These are phyloP conservation scores for Colletes collaris DNA, from an alignment of 2,888 invertebrate species.

Conservation along the genomic window DNA sequence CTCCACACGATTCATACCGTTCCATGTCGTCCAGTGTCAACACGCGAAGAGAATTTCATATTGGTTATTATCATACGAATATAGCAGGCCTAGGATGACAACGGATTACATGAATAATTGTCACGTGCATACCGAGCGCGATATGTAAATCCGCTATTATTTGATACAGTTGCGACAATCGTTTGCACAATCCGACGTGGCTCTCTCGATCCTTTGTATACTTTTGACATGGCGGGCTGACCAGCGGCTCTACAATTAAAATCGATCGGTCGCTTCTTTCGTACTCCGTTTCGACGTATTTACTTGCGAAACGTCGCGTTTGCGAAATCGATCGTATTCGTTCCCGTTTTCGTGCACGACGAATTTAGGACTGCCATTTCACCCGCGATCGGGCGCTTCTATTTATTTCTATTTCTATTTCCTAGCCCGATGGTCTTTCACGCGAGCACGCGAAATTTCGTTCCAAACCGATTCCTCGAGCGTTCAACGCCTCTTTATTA, in stretches of 20 bases:
- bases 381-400: too few species aligned
- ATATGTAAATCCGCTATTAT: slow-evolving; percentile 66
- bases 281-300: slow-evolving; percentile 1
- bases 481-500: too few species aligned
- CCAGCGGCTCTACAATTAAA: slow-evolving; percentile 35
- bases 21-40: slow-evolving; percentile 44
- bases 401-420: too few species aligned
- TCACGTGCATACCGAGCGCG: slow-evolving; percentile 59
- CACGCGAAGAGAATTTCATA: slow-evolving; percentile 65
- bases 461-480: too few species aligned
- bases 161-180: slow-evolving; percentile 62
- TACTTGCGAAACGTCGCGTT: slow-evolving; percentile 9
- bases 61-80: slow-evolving; percentile 70
- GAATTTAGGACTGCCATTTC: too few species aligned
- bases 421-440: too few species aligned
- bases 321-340: neutral
- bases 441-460: too few species aligned
- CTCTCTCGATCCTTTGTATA: slow-evolving; percentile 41
- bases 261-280: slow-evolving; percentile 33
- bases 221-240: slow-evolving; percentile 32
- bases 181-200: slow-evolving; percentile 51
- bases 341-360: neutral
- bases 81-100: slow-evolving; percentile 66
- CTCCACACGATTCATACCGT: slow-evolving; percentile 38
- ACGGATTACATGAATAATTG: slow-evolving; percentile 69